phyloP scores from a whole-genome alignment of 1,140 invertebrate genomes.

The Scaptomyza pallida region DNA sequence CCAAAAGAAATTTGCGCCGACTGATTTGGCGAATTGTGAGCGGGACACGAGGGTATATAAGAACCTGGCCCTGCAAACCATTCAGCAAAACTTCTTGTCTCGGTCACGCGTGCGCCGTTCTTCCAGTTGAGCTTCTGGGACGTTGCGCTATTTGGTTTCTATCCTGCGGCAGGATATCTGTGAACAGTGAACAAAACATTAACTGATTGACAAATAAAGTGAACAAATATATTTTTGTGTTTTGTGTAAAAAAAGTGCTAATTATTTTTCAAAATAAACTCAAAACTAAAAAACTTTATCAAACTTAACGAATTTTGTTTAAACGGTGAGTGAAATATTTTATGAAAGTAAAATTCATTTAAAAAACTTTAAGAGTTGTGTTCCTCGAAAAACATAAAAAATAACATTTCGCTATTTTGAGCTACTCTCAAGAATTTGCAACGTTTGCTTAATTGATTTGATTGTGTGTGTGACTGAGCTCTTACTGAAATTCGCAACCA shows the following conservation, averaged over 20 bases:
- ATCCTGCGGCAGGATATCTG: slow-evolving; percentile 65
- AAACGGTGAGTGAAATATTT: slow-evolving; percentile 38
- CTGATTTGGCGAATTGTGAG: slow-evolving; percentile 35
- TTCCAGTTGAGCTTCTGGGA: slow-evolving; percentile 42
- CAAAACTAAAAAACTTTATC: background rate
- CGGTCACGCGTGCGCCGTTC: slow-evolving; percentile 74
- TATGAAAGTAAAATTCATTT: background rate
- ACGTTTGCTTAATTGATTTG: slow-evolving; percentile 18
- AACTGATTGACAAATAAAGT: background rate
- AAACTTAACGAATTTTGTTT: background rate
- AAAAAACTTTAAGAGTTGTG: background rate
- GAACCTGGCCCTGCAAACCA: slow-evolving; percentile 63
- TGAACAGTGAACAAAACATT: slow-evolving; percentile 14
- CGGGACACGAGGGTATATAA: slow-evolving; percentile 75
- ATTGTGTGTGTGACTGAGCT: background rate
- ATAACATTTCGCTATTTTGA: background rate
- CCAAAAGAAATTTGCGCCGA: slow-evolving; percentile 67
- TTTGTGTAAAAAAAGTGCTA: slow-evolving; percentile 8
- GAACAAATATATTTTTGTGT: background rate
- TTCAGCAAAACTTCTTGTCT: slow-evolving; percentile 70
- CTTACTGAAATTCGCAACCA: background rate
- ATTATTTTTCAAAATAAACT: background rate
- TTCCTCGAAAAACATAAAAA: background rate
- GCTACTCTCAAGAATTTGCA: background rate
- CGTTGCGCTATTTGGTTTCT: slow-evolving; percentile 4